Percentiles rank a stretch among this genome's conserved stretches.
phyloP scores from a whole-genome alignment of 2,888 invertebrate species.

The Lasius platythorax region DNA sequence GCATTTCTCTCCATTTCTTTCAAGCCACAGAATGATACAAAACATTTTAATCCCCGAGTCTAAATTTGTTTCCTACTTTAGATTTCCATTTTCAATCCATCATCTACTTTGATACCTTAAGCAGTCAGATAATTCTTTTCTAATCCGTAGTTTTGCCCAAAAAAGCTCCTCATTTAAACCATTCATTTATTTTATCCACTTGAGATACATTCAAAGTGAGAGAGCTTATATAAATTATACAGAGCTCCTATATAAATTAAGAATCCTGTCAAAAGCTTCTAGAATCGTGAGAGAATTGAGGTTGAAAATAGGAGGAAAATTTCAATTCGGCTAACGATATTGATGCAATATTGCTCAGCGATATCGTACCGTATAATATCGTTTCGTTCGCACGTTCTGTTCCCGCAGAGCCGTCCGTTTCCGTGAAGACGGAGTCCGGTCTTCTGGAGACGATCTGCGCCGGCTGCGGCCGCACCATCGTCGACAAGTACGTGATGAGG shows the following conservation, averaged over 20 bases:
- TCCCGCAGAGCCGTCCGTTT: slow-evolving; percentile 80
- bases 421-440: slow-evolving; percentile 91
- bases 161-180: not conserved
- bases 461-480: slow-evolving; percentile 97
- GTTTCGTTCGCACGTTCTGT: not conserved
- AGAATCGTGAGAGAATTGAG: not conserved
- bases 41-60: not conserved
- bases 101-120: too few relatives aligned
- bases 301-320: not conserved
- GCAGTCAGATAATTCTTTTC: not conserved
- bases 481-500: slow-evolving; percentile 97
- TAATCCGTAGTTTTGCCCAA: not conserved
- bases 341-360: not conserved
- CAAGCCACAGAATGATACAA: not conserved
- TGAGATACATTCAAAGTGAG: not conserved
- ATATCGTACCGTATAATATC: not conserved
- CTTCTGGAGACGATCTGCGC: slow-evolving; percentile 90
- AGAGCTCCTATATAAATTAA: not conserved
- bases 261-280: too few relatives aligned
- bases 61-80: too few relatives aligned
- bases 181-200: not conserved
- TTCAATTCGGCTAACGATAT: not conserved
- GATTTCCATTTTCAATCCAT: too few relatives aligned
- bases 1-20: not conserved
- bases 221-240: too few relatives aligned